A percentile compares a stretch with the other conserved stretches of the same genome.
phyloP scores from a whole-genome alignment of 2,888 invertebrate genomes.

The Conomelus anceps region DNA sequence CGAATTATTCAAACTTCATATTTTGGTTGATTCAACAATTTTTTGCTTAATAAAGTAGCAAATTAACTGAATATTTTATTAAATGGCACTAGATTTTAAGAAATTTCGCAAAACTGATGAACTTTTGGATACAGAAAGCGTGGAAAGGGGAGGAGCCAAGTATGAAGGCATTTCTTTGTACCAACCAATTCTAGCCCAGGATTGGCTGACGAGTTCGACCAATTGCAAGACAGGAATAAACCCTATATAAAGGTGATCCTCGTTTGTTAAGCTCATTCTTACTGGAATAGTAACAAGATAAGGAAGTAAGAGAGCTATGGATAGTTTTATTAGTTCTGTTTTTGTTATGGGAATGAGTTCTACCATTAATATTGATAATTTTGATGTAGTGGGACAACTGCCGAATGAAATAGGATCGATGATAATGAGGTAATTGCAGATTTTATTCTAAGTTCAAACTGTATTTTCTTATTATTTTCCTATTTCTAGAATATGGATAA shows the following conservation, averaged over 20 bases:
- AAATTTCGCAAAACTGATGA: not conserved
- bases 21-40: not conserved
- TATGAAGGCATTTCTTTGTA: no score
- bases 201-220: not conserved
- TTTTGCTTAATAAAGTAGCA: no score
- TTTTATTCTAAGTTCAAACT: no score
- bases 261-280: not conserved
- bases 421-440: not conserved
- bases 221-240: not conserved
- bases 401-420: not conserved
- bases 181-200: not conserved
- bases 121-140: not conserved
- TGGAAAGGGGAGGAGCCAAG: not conserved
- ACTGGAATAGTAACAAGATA: not conserved
- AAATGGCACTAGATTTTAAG: no score
- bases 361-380: not conserved
- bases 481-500: no score
- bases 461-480: not conserved
- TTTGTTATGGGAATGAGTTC: not conserved
- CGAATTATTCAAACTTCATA: not conserved
- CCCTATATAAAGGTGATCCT: not conserved
- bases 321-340: not conserved
- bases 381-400: not conserved
- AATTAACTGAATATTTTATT: no score
- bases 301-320: not conserved